phyloP scores from a whole-genome alignment of 2,797 vertebrate genomes.

The Toxotes lorentzi region DNA sequence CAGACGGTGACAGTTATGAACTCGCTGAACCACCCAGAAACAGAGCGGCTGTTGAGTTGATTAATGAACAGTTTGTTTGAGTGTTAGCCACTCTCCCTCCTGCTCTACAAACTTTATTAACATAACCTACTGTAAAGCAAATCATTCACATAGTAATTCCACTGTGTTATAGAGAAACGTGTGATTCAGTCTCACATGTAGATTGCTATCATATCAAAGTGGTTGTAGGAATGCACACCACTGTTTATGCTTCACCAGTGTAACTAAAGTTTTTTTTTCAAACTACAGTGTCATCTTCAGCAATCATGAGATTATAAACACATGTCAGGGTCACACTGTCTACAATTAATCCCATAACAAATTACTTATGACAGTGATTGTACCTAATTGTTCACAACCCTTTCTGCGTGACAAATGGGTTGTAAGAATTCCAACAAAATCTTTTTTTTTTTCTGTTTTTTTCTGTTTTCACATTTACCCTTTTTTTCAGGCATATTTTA shows the following conservation, averaged over 20 bases:
- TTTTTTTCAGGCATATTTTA: background rate
- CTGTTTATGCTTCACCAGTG: background rate
- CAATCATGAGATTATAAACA: background rate
- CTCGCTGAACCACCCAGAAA: conserved; percentile 68
- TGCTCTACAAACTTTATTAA: conserved; percentile 44
- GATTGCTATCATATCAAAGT: background rate
- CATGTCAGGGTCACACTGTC: background rate
- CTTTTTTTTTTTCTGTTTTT: background rate
- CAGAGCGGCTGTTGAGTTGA: conserved; percentile 46
- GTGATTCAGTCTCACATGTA: conserved; percentile 39
- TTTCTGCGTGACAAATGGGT: background rate
- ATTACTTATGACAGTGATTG: background rate
- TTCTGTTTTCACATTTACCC: background rate
- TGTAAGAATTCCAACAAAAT: background rate
- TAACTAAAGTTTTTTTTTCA: background rate
- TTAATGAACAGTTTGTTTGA: conserved; percentile 54
- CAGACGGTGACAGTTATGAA: conserved; percentile 50
- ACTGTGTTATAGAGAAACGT: conserved; percentile 12
- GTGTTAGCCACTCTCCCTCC: conserved; percentile 22
- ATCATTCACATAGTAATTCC: conserved; percentile 41
- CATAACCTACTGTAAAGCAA: conserved; percentile 36
- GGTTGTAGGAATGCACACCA: background rate
- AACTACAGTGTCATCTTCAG: background rate
- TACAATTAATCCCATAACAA: background rate
- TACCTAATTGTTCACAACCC: background rate